A percentile compares a stretch with the other conserved stretches of the same genome.
These are phyloP conservation scores for Dasypolia templi DNA, from an alignment of 2,888 invertebrate species.

Conservation along the genomic window DNA sequence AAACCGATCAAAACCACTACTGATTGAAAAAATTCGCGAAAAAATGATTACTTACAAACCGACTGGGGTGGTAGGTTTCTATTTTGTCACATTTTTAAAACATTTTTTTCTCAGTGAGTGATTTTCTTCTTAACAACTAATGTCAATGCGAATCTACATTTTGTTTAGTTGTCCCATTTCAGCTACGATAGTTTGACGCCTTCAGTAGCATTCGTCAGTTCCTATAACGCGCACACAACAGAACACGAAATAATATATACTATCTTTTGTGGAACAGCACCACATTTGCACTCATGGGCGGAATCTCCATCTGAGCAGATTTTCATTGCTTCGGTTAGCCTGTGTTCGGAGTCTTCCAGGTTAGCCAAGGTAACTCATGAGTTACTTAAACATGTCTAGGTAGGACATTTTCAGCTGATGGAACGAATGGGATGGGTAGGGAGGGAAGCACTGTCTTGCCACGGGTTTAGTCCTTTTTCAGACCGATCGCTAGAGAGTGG, in stretches of 20 bases:
- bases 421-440: not conserved
- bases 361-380: too few species aligned
- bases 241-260: not conserved
- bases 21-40: not conserved
- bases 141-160: not conserved
- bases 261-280: not conserved
- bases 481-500: not conserved
- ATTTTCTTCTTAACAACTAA: too few species aligned
- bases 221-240: not conserved
- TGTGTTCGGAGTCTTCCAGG: not conserved
- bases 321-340: not conserved
- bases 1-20: not conserved
- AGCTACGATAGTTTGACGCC: not conserved
- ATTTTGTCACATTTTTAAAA: too few species aligned
- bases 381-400: not conserved
- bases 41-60: too few species aligned
- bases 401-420: not conserved
- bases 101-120: too few species aligned
- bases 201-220: not conserved
- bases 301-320: not conserved
- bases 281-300: not conserved
- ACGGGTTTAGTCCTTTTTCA: not conserved
- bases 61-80: too few species aligned
- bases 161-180: not conserved
- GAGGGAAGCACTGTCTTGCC: not conserved